A percentile compares a stretch with the other conserved stretches of the same genome.
phyloP scores from a whole-genome alignment of 2,888 invertebrate genomes.

The Anarsia innoxiella region DNA sequence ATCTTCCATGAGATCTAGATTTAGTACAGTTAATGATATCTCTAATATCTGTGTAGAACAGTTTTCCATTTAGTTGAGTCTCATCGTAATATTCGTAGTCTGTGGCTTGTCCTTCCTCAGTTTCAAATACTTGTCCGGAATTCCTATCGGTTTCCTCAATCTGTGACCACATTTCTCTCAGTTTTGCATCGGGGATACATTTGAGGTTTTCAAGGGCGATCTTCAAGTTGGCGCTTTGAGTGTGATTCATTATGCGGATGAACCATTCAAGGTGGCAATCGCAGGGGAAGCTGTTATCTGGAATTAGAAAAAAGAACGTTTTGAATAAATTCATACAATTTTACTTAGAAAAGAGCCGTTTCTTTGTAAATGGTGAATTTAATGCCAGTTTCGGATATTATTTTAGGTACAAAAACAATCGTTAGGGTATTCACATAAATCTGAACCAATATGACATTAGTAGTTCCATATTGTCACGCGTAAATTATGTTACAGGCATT shows the following conservation, averaged over 20 bases:
- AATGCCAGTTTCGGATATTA: slow-evolving; percentile 4
- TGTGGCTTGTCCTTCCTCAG: slow-evolving; percentile 29
- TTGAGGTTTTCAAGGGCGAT: slow-evolving; percentile 53
- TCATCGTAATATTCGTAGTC: slow-evolving; percentile 67
- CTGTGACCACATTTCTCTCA: slow-evolving; percentile 46
- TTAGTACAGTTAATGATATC: slow-evolving; percentile 50
- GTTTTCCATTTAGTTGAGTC: slow-evolving; percentile 53
- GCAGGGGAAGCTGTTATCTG: slow-evolving; percentile 62
- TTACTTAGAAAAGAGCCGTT: too few relatives aligned
- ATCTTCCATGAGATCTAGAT: slow-evolving; percentile 5
- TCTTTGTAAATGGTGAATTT: too few relatives aligned
- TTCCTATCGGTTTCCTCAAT: slow-evolving; percentile 38
- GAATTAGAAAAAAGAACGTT: slow-evolving; percentile 22
- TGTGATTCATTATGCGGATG: slow-evolving; percentile 47
- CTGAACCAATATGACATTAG: too few relatives aligned
- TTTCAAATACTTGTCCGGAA: slow-evolving; percentile 28
- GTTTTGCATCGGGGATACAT: slow-evolving; percentile 42
- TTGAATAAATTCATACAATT: too few relatives aligned
- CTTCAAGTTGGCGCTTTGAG: slow-evolving; percentile 42
- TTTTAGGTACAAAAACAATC: too few relatives aligned
- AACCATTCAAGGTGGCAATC: slow-evolving; percentile 61
- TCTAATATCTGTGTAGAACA: slow-evolving; percentile 58
- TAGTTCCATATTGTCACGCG: too few relatives aligned
- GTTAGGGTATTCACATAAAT: too few relatives aligned
- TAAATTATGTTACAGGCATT: too few relatives aligned